These are phyloP conservation scores for Zaprionus nigranus DNA, from an alignment of 1,140 invertebrate species.

Conservation along the genomic window DNA sequence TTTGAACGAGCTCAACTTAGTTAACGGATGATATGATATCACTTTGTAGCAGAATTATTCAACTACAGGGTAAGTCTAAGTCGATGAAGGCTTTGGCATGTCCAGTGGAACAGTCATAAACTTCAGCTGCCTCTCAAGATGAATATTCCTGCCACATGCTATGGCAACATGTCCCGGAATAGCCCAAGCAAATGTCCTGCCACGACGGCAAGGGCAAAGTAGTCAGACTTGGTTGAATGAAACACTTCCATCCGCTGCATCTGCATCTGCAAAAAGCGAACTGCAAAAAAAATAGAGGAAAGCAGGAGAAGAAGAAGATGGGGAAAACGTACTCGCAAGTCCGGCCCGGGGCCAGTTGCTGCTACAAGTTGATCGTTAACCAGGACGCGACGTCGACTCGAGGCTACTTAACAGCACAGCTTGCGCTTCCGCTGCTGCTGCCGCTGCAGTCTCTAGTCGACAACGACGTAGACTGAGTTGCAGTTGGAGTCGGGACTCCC, in stretches of 20 bases:
- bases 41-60: no score
- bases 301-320: not conserved
- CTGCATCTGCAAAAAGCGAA: slow-evolving; percentile 16
- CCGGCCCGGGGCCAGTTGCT: slow-evolving; percentile 38
- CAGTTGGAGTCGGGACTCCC: not conserved
- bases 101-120: slow-evolving; percentile 8
- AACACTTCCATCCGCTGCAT: slow-evolving; percentile 44
- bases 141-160: slow-evolving; percentile 39
- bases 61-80: not conserved
- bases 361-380: slow-evolving; percentile 62
- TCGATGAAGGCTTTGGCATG: not conserved
- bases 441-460: slow-evolving; percentile 22
- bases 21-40: no score
- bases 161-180: slow-evolving; percentile 21
- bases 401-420: slow-evolving; percentile 74
- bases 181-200: slow-evolving; percentile 1
- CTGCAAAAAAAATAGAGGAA: slow-evolving; percentile 1
- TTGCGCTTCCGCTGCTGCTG: slow-evolving; percentile 58
- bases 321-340: slow-evolving; percentile 33
- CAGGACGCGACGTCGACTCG: slow-evolving; percentile 47
- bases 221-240: slow-evolving; percentile 29
- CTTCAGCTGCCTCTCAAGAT: slow-evolving; percentile 10
- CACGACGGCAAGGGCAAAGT: not conserved
- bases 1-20: no score
- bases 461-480: not conserved